Conservation (phyloP, 2,888 invertebrate genomes). For the Torymus auratus region DNA sequence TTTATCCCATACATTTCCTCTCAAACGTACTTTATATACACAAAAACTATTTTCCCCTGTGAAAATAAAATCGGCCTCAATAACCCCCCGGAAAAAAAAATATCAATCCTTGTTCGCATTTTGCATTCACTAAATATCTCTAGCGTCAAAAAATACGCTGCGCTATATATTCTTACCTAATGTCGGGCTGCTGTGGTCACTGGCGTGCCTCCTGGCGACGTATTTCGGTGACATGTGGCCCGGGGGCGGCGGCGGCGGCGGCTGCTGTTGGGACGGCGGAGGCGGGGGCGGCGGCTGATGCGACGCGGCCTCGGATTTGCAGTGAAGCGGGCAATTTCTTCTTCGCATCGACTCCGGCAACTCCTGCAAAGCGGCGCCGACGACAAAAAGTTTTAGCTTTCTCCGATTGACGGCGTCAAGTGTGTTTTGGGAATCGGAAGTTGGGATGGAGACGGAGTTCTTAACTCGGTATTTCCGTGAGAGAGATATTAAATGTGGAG, state of each 20-base stretch:
- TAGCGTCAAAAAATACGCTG: not conserved
- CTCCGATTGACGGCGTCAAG: no score
- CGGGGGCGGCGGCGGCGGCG: conserved; percentile 39
- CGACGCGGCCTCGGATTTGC: conserved; percentile 64
- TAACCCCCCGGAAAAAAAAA: no score
- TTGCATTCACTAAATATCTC: not conserved
- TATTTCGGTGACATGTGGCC: conserved; percentile 58
- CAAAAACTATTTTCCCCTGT: no score
- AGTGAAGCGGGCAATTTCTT: conserved; percentile 69
- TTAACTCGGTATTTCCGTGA: no score
- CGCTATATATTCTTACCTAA: conserved; percentile 61
- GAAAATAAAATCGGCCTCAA: no score
- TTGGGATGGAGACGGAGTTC: no score
- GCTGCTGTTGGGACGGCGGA: conserved; percentile 62
- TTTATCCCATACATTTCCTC: no score
- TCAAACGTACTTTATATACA: no score
- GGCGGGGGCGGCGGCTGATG: conserved; percentile 61
- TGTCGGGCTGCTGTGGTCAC: conserved; percentile 63
- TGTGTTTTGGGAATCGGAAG: no score
- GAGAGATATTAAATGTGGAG: no score
- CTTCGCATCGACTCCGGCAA: conserved; percentile 63
- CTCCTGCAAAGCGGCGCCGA: conserved; percentile 38
- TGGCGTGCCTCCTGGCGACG: conserved; percentile 57
- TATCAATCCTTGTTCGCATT: no score
- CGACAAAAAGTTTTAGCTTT: no score